A percentile compares a stretch with the other conserved stretches of the same genome.
Evolutionary conservation across 1,140 invertebrate species (phyloP).

Genomic region (Drosophila micromelanica): DNA sequence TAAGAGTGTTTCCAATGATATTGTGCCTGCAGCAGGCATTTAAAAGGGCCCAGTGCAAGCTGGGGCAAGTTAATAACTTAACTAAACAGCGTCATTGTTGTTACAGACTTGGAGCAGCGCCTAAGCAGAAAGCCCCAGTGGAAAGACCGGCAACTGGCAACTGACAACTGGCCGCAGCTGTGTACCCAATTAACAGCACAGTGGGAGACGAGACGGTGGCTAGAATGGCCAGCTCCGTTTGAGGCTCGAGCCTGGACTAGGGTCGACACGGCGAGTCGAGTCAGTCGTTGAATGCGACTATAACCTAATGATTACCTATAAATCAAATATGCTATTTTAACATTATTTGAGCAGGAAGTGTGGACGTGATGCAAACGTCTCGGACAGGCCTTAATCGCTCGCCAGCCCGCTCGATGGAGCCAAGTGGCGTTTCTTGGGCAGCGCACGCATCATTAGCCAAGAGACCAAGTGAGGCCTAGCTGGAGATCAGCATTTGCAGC

Average conservation of each 20-base stretch:
- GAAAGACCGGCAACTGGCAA: constrained; percentile 30
- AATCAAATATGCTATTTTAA: constrained; percentile 78
- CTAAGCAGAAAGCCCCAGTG: constrained; percentile 26
- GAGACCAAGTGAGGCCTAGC: constrained; percentile 43
- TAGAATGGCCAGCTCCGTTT: constrained; percentile 22
- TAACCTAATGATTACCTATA: constrained; percentile 82
- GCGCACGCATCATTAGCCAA: constrained; percentile 66
- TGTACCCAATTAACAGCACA: constrained; percentile 77
- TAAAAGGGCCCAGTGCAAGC: constrained; percentile 42
- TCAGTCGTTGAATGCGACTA: constrained; percentile 45
- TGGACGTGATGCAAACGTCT: constrained; percentile 74
- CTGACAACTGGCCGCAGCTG: constrained; percentile 58
- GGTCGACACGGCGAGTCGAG: not conserved
- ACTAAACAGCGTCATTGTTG: constrained; percentile 79
- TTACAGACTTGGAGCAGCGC: constrained; percentile 39
- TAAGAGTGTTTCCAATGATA: constrained; percentile 57
- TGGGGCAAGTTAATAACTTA: constrained; percentile 76
- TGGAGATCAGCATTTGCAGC: constrained; percentile 47
- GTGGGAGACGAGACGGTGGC: constrained; percentile 58
- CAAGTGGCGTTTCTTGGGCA: constrained; percentile 52
- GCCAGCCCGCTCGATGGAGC: constrained; percentile 5
- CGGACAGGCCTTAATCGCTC: constrained; percentile 70
- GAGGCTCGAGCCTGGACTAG: constrained; percentile 23
- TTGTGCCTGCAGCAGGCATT: constrained; percentile 50
- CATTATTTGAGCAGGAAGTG: constrained; percentile 83